phyloP scores from a whole-genome alignment of 2,888 invertebrate genomes.

The Pachycephus smyrnensis region DNA sequence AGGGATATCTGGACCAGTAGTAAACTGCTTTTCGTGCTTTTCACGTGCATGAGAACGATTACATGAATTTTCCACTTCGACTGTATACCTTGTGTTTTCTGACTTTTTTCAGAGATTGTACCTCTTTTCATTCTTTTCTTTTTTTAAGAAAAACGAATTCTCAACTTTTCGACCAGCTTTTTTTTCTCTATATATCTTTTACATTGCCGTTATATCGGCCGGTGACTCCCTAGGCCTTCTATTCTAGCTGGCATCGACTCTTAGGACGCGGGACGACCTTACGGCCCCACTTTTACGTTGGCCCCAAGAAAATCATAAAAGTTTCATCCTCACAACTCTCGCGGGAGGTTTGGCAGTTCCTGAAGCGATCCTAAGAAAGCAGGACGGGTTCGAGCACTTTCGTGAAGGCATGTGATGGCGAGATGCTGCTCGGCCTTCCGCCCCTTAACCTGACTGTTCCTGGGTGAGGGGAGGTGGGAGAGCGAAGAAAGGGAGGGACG shows the following conservation, averaged over 20 bases:
- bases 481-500: too few species aligned
- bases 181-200: background rate
- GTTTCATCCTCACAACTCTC: constrained; percentile 40
- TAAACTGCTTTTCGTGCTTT: background rate
- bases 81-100: constrained; percentile 8
- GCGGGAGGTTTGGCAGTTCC: constrained; percentile 6
- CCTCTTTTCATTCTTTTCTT: background rate
- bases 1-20: background rate
- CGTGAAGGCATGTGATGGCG: background rate
- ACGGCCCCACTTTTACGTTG: constrained; percentile 12
- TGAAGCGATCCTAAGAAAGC: background rate
- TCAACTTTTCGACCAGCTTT: background rate
- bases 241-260: background rate
- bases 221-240: background rate
- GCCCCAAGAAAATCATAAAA: constrained; percentile 53
- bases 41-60: background rate
- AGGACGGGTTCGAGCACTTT: background rate
- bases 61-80: background rate
- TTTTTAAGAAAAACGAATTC: background rate
- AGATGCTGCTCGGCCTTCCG: constrained; percentile 26
- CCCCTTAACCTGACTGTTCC: constrained; percentile 14
- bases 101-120: background rate
- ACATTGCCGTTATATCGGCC: background rate
- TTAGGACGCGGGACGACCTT: background rate
- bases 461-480: too few species aligned